A percentile compares a stretch with the other conserved stretches of the same genome.
Evolutionary conservation across 2,888 invertebrate species (phyloP).

Genomic region (Callosobruchus maculatus): DNA sequence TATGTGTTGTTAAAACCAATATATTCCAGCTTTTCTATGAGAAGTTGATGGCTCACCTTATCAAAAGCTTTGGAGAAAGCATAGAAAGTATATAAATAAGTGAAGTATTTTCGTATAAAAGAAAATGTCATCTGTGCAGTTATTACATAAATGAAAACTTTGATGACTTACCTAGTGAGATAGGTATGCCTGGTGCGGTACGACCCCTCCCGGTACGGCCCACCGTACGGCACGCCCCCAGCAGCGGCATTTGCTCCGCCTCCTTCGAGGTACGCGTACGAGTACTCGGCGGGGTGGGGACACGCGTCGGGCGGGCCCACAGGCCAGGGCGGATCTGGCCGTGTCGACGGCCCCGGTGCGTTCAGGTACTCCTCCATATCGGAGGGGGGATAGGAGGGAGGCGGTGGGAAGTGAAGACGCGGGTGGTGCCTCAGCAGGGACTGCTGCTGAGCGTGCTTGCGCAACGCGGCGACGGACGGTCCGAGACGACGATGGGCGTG

Average conservation of each 20-base stretch:
- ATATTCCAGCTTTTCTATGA: too few relatives aligned
- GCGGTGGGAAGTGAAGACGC: slow-evolving; percentile 70
- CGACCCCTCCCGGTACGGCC: slow-evolving; percentile 41
- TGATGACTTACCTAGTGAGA: slow-evolving; percentile 34
- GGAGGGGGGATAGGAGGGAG: slow-evolving; percentile 71
- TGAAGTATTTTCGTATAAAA: too few relatives aligned
- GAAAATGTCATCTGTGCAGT: too few relatives aligned
- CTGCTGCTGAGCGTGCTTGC: slow-evolving; percentile 8
- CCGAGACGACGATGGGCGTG: slow-evolving; percentile 9
- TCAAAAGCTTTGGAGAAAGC: too few relatives aligned
- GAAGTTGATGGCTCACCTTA: too few relatives aligned
- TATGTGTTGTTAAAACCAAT: too few relatives aligned
- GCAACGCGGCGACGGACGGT: slow-evolving; percentile 12
- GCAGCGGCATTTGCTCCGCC: slow-evolving; percentile 60
- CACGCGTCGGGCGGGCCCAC: neutral
- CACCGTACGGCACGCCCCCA: slow-evolving; percentile 55
- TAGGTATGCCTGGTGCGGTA: slow-evolving; percentile 45
- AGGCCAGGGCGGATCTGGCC: slow-evolving; percentile 28
- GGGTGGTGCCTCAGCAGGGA: slow-evolving; percentile 35
- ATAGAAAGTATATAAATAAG: too few relatives aligned
- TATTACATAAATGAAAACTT: neutral
- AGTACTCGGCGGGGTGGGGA: slow-evolving; percentile 57
- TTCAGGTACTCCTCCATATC: slow-evolving; percentile 47
- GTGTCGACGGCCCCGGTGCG: slow-evolving; percentile 34
- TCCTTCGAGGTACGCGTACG: slow-evolving; percentile 69